A percentile compares a stretch with the other conserved stretches of the same genome.
These are phyloP conservation scores for Lasiurus cinereus DNA, from an alignment of 2,113 vertebrate species.

Conservation along the genomic window DNA sequence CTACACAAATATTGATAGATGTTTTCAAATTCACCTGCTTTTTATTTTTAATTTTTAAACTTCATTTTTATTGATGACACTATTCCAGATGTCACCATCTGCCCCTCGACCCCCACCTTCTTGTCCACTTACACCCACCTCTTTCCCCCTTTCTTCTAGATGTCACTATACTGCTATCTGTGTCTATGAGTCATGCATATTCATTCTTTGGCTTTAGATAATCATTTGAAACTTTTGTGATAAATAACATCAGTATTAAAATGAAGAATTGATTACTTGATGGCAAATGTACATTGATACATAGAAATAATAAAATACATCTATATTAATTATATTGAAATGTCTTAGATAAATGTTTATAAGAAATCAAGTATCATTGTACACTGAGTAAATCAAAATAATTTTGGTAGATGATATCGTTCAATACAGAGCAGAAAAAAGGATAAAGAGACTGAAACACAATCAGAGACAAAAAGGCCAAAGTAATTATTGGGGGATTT, in stretches of 20 bases:
- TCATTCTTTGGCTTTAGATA: background rate
- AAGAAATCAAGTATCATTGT: slow-evolving; percentile 9
- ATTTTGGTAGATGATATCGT: background rate
- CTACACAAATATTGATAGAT: background rate
- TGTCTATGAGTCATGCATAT: background rate
- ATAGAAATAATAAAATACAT: background rate
- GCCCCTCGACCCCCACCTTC: too few species aligned
- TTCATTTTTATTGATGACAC: background rate
- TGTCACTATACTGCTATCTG: background rate
- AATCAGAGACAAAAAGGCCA: background rate
- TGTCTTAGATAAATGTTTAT: background rate
- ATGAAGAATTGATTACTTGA: background rate
- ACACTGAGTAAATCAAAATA: background rate
- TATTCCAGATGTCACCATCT: background rate
- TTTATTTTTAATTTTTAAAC: background rate
- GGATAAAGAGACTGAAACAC: background rate
- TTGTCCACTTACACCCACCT: background rate
- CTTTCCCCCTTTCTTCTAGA: background rate
- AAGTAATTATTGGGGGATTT: background rate
- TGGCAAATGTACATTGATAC: background rate
- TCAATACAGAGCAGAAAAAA: background rate
- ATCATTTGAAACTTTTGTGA: background rate
- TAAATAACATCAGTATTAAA: background rate
- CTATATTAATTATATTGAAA: background rate
- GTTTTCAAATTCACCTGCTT: background rate